phyloP scores from a whole-genome alignment of 1,140 invertebrate species.

The Tetragnatha versicolor region DNA sequence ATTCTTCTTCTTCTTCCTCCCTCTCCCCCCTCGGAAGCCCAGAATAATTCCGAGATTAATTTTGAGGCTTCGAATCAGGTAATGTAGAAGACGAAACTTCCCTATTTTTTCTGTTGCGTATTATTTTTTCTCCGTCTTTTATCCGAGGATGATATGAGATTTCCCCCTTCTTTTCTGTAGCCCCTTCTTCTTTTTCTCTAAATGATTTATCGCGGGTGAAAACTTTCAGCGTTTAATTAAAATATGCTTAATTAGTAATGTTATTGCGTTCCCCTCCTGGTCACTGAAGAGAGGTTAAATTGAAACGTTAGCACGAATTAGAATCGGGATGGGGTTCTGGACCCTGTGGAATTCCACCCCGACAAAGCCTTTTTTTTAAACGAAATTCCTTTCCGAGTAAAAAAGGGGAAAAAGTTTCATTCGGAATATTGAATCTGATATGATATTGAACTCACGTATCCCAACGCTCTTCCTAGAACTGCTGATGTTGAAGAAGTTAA shows the following conservation, averaged over 20 bases:
- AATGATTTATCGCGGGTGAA: slow-evolving; percentile 28
- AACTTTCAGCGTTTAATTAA: slow-evolving; percentile 47
- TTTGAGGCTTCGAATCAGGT: slow-evolving; percentile 48
- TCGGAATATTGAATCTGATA: too few species aligned
- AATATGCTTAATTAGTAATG: slow-evolving; percentile 40
- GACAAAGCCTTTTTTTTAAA: too few species aligned
- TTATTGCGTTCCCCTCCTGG: slow-evolving; percentile 16
- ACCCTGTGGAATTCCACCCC: not conserved
- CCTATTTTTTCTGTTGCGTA: not conserved
- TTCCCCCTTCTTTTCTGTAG: not conserved
- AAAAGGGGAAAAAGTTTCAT: too few species aligned
- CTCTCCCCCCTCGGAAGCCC: not conserved
- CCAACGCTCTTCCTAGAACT: too few species aligned
- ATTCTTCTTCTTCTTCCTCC: not conserved
- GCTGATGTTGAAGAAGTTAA: too few species aligned
- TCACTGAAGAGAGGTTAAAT: not conserved
- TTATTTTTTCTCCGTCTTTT: not conserved
- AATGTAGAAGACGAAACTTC: slow-evolving; percentile 11
- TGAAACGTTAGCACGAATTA: slow-evolving; percentile 8
- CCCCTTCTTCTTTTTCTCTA: not conserved
- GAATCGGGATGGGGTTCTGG: not conserved
- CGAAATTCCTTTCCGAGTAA: too few species aligned
- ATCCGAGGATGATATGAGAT: not conserved
- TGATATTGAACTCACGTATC: too few species aligned
- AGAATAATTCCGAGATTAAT: slow-evolving; percentile 52